These are phyloP conservation scores for Acrocephalus scirpaceus DNA, from an alignment of 2,797 vertebrate species.

Conservation along the genomic window DNA sequence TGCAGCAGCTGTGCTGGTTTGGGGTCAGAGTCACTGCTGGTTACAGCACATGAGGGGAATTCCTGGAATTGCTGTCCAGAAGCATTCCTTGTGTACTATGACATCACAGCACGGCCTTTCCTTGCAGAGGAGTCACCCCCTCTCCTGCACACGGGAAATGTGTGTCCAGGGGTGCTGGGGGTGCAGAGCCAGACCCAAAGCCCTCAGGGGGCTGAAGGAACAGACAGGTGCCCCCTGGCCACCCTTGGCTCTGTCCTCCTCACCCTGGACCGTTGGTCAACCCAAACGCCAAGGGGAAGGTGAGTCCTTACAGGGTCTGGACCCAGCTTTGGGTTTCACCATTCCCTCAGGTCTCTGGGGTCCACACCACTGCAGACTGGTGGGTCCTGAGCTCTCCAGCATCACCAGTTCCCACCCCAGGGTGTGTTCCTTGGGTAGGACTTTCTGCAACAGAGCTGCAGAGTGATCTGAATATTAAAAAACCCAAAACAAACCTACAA, in stretches of 20 bases:
- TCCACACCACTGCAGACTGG: not conserved
- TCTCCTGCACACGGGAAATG: accelerated
- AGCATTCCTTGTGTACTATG: accelerated
- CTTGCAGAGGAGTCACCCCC: accelerated
- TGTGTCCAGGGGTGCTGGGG: not conserved
- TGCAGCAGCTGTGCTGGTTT: not conserved
- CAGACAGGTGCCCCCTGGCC: not conserved
- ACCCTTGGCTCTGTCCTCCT: not conserved
- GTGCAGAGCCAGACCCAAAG: not conserved
- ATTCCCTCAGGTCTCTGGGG: not conserved
- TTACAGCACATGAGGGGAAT: accelerated
- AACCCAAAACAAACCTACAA: not conserved
- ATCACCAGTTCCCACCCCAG: accelerated
- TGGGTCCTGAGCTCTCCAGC: accelerated
- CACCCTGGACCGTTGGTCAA: accelerated
- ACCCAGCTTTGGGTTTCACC: accelerated
- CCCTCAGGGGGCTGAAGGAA: too few relatives aligned
- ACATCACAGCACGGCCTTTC: accelerated
- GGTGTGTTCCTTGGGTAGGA: not conserved
- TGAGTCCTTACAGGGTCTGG: accelerated
- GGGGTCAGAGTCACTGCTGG: not conserved
- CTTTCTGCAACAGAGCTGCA: not conserved
- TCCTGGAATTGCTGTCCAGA: not conserved
- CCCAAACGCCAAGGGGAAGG: not conserved
- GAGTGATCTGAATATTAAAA: not conserved